A percentile compares a stretch with the other conserved stretches of the same genome.
These are phyloP conservation scores for Xylocampa areola DNA, from an alignment of 2,888 invertebrate genomes.

Conservation along the genomic window DNA sequence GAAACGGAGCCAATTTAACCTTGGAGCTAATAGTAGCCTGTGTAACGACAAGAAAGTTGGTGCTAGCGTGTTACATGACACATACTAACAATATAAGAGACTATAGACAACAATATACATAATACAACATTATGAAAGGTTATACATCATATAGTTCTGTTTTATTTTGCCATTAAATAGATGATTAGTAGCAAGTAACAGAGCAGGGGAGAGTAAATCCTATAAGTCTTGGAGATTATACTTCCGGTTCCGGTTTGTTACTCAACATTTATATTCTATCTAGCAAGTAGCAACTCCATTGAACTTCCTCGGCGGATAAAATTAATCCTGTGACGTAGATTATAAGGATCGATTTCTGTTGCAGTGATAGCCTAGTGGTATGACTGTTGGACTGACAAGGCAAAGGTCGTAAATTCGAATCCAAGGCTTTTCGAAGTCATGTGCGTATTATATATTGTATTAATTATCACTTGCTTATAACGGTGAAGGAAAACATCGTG, in stretches of 20 bases:
- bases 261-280: constrained; percentile 20
- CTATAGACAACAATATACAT: constrained; percentile 1
- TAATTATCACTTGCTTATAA: too few species aligned
- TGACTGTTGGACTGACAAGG: too few species aligned
- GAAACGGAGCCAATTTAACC: constrained; percentile 62
- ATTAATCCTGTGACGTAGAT: constrained; percentile 1
- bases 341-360: background rate
- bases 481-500: too few species aligned
- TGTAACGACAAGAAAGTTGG: constrained; percentile 47
- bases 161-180: background rate
- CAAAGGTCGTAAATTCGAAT: too few species aligned
- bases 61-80: constrained; percentile 26
- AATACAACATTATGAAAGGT: constrained; percentile 1
- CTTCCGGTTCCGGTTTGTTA: constrained; percentile 15
- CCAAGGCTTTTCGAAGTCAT: too few species aligned
- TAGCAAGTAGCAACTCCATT: constrained; percentile 5
- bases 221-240: too few species aligned
- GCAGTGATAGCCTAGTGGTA: too few species aligned
- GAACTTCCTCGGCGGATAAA: background rate
- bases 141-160: background rate
- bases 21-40: constrained; percentile 55
- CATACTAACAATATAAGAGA: constrained; percentile 1
- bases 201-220: too few species aligned
- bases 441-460: too few species aligned
- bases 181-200: too few species aligned